phyloP scores from a whole-genome alignment of 92 coral and sea anemone species.

The Porites evermanni region DNA sequence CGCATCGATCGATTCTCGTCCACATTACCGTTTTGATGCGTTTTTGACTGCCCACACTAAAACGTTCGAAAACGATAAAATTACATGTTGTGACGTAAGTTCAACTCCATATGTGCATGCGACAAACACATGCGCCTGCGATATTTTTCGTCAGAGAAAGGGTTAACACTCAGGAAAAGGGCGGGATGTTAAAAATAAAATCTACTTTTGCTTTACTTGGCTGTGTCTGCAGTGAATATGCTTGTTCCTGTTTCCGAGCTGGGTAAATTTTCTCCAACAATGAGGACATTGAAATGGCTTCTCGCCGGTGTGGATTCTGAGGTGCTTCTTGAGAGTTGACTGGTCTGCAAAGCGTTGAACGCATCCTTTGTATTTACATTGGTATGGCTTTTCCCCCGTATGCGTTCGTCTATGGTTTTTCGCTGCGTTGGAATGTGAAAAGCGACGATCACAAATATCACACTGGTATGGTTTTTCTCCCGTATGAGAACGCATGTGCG shows the following conservation, averaged over 20 bases:
- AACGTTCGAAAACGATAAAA: too few relatives aligned
- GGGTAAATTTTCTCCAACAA: constrained; percentile 75
- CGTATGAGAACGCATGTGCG: constrained; percentile 68
- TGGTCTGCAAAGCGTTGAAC: constrained; percentile 77
- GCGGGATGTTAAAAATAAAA: neutral
- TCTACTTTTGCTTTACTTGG: neutral
- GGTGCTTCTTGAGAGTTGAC: constrained; percentile 85
- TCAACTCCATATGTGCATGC: too few relatives aligned
- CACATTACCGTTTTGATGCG: too few relatives aligned
- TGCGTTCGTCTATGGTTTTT: constrained; percentile 80
- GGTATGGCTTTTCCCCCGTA: constrained; percentile 82
- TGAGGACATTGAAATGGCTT: constrained; percentile 75
- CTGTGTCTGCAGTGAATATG: constrained; percentile 73
- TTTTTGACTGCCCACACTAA: too few relatives aligned
- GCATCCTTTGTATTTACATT: constrained; percentile 64
- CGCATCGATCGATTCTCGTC: too few relatives aligned
- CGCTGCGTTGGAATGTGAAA: constrained; percentile 82
- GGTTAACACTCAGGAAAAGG: neutral
- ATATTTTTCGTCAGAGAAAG: too few relatives aligned
- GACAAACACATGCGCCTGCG: too few relatives aligned
- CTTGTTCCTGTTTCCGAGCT: constrained; percentile 88
- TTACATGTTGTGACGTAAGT: too few relatives aligned
- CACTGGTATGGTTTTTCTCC: constrained; percentile 86
- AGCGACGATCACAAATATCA: constrained; percentile 64
- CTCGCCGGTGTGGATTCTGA: constrained; percentile 79